Conservation (phyloP, 2,888 invertebrate species). For the Spialia ferax region DNA sequence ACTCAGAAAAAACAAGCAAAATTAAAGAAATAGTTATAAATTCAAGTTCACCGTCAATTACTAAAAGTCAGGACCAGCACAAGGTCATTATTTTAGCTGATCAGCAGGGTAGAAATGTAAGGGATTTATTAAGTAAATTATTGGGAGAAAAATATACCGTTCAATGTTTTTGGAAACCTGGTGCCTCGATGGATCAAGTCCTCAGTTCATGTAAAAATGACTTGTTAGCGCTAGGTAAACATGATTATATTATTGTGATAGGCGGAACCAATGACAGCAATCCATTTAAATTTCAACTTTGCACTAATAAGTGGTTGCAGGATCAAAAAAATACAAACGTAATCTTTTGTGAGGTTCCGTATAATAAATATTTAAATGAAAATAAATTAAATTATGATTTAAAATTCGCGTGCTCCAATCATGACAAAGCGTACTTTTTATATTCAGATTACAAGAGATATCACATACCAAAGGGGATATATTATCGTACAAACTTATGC, state of each 20-base stretch:
- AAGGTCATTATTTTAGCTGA: no score
- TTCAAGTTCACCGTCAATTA: no score
- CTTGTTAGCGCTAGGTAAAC: neutral
- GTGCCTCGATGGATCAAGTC: neutral
- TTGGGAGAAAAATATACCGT: neutral
- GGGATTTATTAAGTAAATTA: neutral
- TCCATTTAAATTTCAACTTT: neutral
- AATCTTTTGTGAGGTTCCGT: neutral
- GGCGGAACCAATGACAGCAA: neutral
- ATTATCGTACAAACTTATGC: neutral
- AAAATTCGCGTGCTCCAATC: neutral
- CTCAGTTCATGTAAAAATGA: neutral
- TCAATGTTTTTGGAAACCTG: no score
- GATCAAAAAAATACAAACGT: neutral
- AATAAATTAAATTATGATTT: neutral
- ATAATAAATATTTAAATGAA: neutral
- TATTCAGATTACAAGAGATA: neutral
- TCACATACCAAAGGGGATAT: neutral
- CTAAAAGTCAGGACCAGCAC: no score
- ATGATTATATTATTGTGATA: neutral
- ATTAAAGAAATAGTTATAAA: no score
- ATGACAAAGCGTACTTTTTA: neutral
- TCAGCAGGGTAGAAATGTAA: no score
- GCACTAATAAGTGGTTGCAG: neutral
- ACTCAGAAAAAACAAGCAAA: no score